These are phyloP conservation scores for Neostethus bicornis DNA, from an alignment of 2,797 vertebrate genomes.

Conservation along the genomic window DNA sequence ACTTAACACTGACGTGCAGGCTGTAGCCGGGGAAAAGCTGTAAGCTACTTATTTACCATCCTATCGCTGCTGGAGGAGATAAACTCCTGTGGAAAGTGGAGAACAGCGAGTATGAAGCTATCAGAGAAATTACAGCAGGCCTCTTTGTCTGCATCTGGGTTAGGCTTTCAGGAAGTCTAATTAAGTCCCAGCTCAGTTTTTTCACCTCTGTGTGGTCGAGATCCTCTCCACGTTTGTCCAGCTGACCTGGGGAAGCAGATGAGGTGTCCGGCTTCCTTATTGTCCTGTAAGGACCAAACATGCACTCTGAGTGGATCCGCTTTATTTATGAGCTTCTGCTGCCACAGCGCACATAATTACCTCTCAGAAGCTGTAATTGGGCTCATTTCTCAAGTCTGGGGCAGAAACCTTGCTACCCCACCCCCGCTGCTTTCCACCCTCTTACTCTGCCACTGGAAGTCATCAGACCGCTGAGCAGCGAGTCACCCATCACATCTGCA, in stretches of 20 bases:
- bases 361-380: conserved; percentile 75
- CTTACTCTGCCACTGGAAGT: conserved; percentile 48
- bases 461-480: conserved; percentile 23
- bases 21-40: conserved; percentile 60
- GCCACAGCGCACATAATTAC: conserved; percentile 67
- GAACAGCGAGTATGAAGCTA: conserved; percentile 57
- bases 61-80: conserved; percentile 61
- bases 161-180: conserved; percentile 21
- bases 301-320: conserved; percentile 41
- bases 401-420: conserved; percentile 36
- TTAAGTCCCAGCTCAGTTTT: not conserved
- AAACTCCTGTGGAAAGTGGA: conserved; percentile 59
- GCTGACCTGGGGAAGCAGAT: conserved; percentile 38
- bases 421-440: conserved; percentile 29
- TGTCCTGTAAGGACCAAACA: conserved; percentile 70
- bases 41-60: conserved; percentile 76
- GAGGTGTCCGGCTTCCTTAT: conserved; percentile 40
- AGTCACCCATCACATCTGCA: too few species aligned
- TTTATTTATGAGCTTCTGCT: conserved; percentile 66
- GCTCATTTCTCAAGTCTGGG: conserved; percentile 72
- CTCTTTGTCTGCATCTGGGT: conserved; percentile 43
- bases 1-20: conserved; percentile 72
- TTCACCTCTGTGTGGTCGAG: conserved; percentile 11
- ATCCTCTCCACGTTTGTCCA: conserved; percentile 33
- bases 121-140: conserved; percentile 45